These are phyloP conservation scores for Fukomys damarensis DNA, from an alignment of 2,113 vertebrate genomes.

Conservation along the genomic window DNA sequence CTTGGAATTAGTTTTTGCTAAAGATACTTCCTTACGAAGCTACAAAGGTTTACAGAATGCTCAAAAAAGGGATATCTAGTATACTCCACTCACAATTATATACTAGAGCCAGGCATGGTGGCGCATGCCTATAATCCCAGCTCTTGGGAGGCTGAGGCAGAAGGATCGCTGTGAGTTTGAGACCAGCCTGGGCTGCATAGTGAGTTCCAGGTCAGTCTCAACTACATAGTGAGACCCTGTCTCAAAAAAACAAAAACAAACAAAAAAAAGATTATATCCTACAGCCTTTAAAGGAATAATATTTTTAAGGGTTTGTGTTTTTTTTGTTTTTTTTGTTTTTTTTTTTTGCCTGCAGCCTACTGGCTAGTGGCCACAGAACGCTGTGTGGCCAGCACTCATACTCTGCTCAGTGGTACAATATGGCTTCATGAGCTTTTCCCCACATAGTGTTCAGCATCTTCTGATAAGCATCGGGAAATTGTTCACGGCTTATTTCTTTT, in stretches of 20 bases:
- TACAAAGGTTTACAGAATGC: background rate
- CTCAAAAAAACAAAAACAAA: no score
- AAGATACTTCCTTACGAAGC: background rate
- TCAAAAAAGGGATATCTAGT: background rate
- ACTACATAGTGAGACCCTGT: no score
- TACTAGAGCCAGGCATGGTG: no score
- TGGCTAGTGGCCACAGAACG: background rate
- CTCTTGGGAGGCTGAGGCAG: no score
- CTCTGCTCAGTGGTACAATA: background rate
- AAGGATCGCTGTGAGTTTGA: no score
- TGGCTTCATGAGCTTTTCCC: background rate
- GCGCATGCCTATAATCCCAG: no score
- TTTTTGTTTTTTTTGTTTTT: no score
- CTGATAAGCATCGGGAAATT: slow-evolving; percentile 16
- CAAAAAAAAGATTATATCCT: background rate
- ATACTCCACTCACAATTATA: no score
- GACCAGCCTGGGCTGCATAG: no score
- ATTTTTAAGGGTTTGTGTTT: no score
- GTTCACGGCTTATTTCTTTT: slow-evolving; percentile 40
- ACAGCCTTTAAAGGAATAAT: background rate
- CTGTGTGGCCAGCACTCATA: background rate
- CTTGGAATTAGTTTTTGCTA: background rate
- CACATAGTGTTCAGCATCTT: background rate
- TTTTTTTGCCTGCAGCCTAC: background rate
- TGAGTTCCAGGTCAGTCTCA: no score